A percentile compares a stretch with the other conserved stretches of the same genome.
Evolutionary conservation across 2,797 vertebrate genomes (phyloP).

Genomic region (Argya squamiceps): DNA sequence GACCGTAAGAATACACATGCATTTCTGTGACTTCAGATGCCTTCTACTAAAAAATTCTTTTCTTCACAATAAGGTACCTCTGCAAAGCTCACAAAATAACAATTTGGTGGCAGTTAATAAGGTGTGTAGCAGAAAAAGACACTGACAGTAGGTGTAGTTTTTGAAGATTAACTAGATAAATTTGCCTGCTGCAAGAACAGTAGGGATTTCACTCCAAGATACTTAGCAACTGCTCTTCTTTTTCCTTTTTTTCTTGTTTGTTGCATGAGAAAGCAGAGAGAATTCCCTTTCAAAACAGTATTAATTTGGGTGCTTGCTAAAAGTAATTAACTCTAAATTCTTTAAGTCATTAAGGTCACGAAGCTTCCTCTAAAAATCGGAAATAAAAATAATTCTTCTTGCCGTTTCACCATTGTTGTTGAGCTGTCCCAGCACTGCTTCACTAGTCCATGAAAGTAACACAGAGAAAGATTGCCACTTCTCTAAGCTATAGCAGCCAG

Average conservation of each 20-base stretch:
- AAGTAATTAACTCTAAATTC: not conserved
- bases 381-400: not conserved
- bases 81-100: not conserved
- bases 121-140: not conserved
- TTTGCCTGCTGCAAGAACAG: not conserved
- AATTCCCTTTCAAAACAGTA: not conserved
- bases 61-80: not conserved
- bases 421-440: not conserved
- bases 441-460: not conserved
- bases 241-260: not conserved
- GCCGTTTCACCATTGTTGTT: not conserved
- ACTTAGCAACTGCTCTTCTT: not conserved
- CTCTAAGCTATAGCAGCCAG: not conserved
- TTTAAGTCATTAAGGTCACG: not conserved
- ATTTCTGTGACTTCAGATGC: not conserved
- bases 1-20: fast-evolving
- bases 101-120: not conserved
- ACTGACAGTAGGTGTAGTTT: not conserved
- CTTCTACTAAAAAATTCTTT: not conserved
- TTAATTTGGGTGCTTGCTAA: not conserved
- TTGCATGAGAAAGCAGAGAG: not conserved
- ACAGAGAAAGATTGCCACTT: not conserved
- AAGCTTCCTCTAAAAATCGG: not conserved
- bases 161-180: not conserved
- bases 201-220: not conserved